Percentiles rank a stretch among this genome's conserved stretches.
Evolutionary conservation across 2,888 invertebrate genomes (phyloP).

Genomic region (Resseliella maxima): DNA sequence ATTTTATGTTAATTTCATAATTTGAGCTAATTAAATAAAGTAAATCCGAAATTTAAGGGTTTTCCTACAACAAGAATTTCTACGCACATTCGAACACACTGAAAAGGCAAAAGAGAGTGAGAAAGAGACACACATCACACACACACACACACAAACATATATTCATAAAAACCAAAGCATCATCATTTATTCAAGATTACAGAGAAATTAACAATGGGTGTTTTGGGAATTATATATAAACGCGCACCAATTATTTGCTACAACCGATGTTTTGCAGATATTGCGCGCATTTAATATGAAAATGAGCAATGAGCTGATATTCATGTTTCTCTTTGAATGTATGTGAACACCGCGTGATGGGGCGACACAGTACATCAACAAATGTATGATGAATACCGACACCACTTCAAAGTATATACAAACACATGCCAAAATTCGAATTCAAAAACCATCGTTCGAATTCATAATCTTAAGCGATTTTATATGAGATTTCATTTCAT

Average conservation of each 20-base stretch:
- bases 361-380: background rate
- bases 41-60: constrained; percentile 6
- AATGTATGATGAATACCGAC: background rate
- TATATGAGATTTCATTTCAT: background rate
- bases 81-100: background rate
- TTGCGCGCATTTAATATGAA: constrained; percentile 13
- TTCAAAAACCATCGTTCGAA: background rate
- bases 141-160: background rate
- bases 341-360: background rate
- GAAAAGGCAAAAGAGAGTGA: too few species aligned
- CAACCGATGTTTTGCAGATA: constrained; percentile 12
- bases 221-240: constrained; percentile 45
- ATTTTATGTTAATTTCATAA: constrained; percentile 51
- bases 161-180: background rate
- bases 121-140: background rate
- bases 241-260: constrained; percentile 33
- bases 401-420: background rate
- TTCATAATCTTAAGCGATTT: constrained; percentile 27
- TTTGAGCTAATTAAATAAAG: constrained; percentile 44
- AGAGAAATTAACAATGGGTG: constrained; percentile 42
- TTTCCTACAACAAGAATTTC: background rate
- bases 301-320: background rate
- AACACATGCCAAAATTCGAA: background rate
- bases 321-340: background rate
- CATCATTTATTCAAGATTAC: constrained; percentile 40